A percentile compares a stretch with the other conserved stretches of the same genome.
phyloP scores from a whole-genome alignment of 2,888 invertebrate species.

The Melieria omissa region DNA sequence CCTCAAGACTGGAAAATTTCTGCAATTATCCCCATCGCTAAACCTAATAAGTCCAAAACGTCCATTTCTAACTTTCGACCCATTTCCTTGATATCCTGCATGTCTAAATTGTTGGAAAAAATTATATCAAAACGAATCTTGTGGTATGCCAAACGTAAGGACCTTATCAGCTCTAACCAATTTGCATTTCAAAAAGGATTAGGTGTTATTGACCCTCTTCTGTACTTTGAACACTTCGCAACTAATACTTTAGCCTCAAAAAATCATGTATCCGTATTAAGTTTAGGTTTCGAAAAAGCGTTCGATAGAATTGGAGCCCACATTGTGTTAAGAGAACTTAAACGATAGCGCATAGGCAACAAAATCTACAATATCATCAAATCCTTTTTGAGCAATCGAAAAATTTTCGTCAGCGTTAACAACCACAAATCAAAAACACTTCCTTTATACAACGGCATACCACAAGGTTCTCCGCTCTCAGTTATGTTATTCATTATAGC shows the following conservation, averaged over 20 bases:
- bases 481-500: not conserved
- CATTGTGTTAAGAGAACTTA: not conserved
- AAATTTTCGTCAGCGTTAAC: not conserved
- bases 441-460: not conserved
- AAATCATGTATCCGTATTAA: not conserved
- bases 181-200: slow-evolving; percentile 13
- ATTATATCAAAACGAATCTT: not conserved
- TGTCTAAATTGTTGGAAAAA: not conserved
- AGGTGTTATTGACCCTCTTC: not conserved
- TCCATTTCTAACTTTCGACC: not conserved
- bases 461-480: not conserved
- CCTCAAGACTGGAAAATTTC: slow-evolving; percentile 12
- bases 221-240: slow-evolving; percentile 8
- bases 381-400: not conserved
- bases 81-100: not conserved
- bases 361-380: not conserved
- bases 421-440: not conserved
- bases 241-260: too few relatives aligned
- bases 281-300: not conserved
- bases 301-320: not conserved
- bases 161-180: not conserved
- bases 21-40: not conserved
- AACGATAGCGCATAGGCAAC: not conserved
- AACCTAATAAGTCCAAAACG: not conserved
- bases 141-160: not conserved